Conservation (phyloP, 2,113 vertebrate species). For the Lophochroa leadbeateri region DNA sequence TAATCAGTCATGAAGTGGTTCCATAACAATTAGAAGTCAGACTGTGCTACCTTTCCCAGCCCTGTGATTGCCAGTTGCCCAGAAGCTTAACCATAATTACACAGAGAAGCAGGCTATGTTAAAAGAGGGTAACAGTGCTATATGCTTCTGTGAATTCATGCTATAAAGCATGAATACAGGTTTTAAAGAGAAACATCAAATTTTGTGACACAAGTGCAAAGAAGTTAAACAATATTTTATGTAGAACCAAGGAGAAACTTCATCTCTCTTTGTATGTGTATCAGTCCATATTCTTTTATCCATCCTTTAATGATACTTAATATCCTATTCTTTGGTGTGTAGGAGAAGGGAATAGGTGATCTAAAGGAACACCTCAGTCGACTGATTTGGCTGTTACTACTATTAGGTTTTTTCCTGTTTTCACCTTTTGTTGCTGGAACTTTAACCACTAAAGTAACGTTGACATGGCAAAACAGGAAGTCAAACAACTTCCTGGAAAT, state of each 20-base stretch:
- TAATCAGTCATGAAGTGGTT: neutral
- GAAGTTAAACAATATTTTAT: neutral
- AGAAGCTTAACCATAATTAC: neutral
- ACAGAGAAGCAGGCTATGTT: neutral
- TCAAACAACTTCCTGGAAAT: neutral
- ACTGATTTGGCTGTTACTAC: neutral
- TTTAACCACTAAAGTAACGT: neutral
- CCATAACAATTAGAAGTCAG: neutral
- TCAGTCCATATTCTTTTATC: neutral
- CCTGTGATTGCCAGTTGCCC: neutral
- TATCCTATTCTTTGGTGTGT: neutral
- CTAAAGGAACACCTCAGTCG: neutral
- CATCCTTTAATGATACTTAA: neutral
- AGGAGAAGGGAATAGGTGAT: neutral
- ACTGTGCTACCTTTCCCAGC: neutral
- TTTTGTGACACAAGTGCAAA: neutral
- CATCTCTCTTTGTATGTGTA: neutral
- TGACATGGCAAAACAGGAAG: neutral
- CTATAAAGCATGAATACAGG: neutral
- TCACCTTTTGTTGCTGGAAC: neutral
- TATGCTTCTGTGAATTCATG: neutral
- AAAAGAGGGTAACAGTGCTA: neutral
- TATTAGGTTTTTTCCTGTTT: neutral
- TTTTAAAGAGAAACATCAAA: neutral
- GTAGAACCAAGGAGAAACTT: neutral